Evolutionary conservation across 2,888 invertebrate genomes (phyloP), one percentile per base, ranked within the genome.

Genomic region (Dimorphilus gyrociliatus): DNA sequence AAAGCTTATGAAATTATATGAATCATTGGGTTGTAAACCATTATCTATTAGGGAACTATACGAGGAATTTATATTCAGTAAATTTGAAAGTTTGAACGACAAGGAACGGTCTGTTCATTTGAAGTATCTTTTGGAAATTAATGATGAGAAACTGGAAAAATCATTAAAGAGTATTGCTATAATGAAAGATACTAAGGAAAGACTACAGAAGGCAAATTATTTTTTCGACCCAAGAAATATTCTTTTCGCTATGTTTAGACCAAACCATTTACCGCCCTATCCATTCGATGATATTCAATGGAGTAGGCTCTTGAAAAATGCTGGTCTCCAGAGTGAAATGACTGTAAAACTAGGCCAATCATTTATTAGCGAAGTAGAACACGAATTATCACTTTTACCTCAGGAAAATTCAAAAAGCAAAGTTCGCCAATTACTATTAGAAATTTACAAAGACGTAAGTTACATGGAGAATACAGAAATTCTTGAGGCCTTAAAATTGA

Each of bases 151-250:
- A 21, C 39, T 32, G 21, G 33, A 29, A 5, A 12, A 18, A 3
- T 31, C 45, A 15, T 14, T 39, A 14, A 28, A 25, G 2, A 29
- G 32, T 10, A 29, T 42, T 16, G 33, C 35, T n/a, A 41, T 45
- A 19, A 24, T 45, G 15, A 31, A 30, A 10, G 37, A 38, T 19
- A 30, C 13, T 6, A 23, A 31, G 5, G 44, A 38, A 13, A 32
- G 26, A 7, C 25, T 32, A 4, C 28, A 31, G 13, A 21, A 23
- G 8, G 36, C 36, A 5, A 25, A 18, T 16, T 19, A 33, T 17
- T 45, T 35, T 33, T 44, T 31, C 23, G 45, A 45, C 25, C 41
- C 44, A 4, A 30, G 38, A 18, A 37, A 45, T 29, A 24, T 35
- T 8, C 36, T 45, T 3, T 45, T 40, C 34, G n/a, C n/a, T n/a